phyloP scores from a whole-genome alignment of 2,113 vertebrate species.

The Agelaius tricolor region DNA sequence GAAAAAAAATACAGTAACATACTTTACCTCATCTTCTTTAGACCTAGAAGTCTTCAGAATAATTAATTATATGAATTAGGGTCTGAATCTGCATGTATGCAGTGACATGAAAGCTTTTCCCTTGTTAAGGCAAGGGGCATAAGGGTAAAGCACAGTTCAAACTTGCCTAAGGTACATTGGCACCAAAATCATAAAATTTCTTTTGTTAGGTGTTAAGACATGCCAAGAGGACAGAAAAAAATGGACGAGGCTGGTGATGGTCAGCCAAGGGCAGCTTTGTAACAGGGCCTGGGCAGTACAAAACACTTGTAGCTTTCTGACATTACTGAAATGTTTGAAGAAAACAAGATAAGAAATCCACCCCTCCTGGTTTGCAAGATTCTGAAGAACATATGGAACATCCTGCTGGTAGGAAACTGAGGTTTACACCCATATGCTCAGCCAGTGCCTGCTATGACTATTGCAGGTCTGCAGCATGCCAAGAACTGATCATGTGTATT shows the following conservation, averaged over 20 bases:
- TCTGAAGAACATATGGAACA: neutral
- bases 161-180: neutral
- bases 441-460: neutral
- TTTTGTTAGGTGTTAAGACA: neutral
- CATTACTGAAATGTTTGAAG: neutral
- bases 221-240: neutral
- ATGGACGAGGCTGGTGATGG: neutral
- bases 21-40: neutral
- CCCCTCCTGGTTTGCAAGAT: neutral
- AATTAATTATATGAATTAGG: neutral
- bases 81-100: neutral
- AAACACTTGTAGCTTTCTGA: neutral
- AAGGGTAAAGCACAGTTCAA: neutral
- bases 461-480: neutral
- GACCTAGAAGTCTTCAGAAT: neutral
- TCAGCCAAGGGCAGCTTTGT: neutral
- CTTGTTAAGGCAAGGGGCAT: neutral
- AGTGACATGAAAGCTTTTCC: neutral
- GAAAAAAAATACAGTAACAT: neutral
- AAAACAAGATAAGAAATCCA: neutral
- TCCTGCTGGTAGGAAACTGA: neutral
- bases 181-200: neutral
- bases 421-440: neutral
- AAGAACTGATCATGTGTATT: neutral
- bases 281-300: neutral